Evolutionary conservation across 2,113 vertebrate genomes (phyloP), one percentile per base, ranked within the genome.

Genomic region (Excalfactoria chinensis): DNA sequence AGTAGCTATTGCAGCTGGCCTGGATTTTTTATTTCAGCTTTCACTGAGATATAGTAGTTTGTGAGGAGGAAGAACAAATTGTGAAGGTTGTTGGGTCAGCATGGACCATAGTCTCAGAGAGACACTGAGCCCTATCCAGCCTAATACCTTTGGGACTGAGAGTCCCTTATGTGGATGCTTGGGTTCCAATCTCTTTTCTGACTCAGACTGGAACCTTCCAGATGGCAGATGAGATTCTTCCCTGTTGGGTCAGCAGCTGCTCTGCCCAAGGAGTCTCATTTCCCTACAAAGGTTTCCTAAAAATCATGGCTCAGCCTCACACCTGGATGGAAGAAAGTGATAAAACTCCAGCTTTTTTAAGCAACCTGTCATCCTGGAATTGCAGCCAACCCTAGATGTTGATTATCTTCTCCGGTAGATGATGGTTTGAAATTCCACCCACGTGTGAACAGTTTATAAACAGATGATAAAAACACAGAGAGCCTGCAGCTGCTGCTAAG

Each of bases 1-100:
- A 95, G 63, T 9, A 87, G 63, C 82, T 80, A 13, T 43, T n/a
- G 2, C 93, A 88, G 91, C 86, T 86, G 62, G 28, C 37, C 73
- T 84, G 69, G 16, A 11, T 64, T 49, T 41, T 59, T 78, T 59
- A 56, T 68, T 5, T 13, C 43, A n/a, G 6, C 30, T 72, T 78
- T 4, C 60, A 86, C 13, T 75, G 89, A 86, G 84, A 86, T 73
- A 80, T 6, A 3, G 8, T 30, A 43, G 37, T 46, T 46, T 37
- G 22, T 60, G 66, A 86, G 81, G 62, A 53, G 5, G 49, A 53
- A 15, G 13, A 16, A 64, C 23, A 48, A 15, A 10, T 7, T 6
- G 32, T 40, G 69, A 22, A 60, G 66, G 87, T 6, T 6, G 32
- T 11, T 8, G 34, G 30, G 62, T 51, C 0, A 46, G 49, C 40